phyloP scores from a whole-genome alignment of 1,140 invertebrate genomes.

The Musca vetustissima region DNA sequence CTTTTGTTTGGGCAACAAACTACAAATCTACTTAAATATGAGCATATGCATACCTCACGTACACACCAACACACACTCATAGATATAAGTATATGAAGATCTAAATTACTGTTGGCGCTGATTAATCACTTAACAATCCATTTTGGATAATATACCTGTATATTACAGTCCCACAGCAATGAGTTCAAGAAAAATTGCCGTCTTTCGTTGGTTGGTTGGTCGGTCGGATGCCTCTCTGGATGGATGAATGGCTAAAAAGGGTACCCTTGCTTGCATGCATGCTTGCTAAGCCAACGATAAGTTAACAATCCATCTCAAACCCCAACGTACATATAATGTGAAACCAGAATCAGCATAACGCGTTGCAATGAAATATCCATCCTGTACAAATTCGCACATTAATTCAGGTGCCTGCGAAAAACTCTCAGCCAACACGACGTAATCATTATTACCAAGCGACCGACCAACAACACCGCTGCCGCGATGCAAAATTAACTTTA shows the following conservation, averaged over 20 bases:
- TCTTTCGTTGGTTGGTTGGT: too few relatives aligned
- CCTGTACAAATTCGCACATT: constrained; percentile 13
- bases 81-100: constrained; percentile 38
- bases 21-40: too few relatives aligned
- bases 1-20: too few relatives aligned
- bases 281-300: background rate
- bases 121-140: constrained; percentile 55
- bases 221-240: too few relatives aligned
- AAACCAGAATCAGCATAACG: background rate
- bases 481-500: constrained; percentile 8
- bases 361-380: too few relatives aligned
- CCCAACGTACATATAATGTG: background rate
- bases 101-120: constrained; percentile 55
- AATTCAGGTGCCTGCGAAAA: constrained; percentile 20
- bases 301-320: background rate
- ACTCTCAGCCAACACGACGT: background rate
- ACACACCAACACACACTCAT: too few relatives aligned
- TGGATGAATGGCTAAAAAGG: too few relatives aligned
- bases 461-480: background rate
- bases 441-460: background rate
- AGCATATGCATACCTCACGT: too few relatives aligned
- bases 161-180: background rate
- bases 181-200: too few relatives aligned
- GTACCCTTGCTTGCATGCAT: too few relatives aligned
- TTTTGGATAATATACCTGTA: constrained; percentile 19